These are phyloP conservation scores for Leiothrix lutea DNA, from an alignment of 2,113 vertebrate genomes.

Conservation along the genomic window DNA sequence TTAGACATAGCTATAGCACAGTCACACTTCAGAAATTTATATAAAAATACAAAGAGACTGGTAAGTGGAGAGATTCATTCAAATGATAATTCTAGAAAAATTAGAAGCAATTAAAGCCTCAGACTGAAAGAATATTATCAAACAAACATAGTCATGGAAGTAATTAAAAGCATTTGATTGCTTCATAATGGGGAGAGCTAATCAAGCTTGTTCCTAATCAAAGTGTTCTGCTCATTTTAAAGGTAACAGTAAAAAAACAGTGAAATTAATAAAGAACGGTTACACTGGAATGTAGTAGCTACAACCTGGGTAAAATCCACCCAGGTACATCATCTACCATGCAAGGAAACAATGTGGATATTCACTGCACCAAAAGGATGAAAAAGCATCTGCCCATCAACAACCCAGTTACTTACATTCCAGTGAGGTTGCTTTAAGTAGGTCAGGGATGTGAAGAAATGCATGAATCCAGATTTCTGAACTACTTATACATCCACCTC, in stretches of 20 bases:
- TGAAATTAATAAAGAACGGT: not conserved
- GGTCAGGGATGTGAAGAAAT: not conserved
- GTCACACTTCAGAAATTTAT: not conserved
- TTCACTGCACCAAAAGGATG: not conserved
- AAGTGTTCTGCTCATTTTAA: slow-evolving; percentile 40
- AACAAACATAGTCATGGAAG: slow-evolving; percentile 46
- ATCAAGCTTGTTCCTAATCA: slow-evolving; percentile 51
- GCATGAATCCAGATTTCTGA: not conserved
- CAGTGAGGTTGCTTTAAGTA: not conserved
- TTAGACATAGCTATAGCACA: not conserved
- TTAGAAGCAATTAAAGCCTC: slow-evolving; percentile 31
- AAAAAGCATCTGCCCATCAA: not conserved
- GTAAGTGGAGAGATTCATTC: not conserved
- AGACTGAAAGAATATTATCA: slow-evolving; percentile 43
- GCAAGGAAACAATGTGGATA: not conserved
- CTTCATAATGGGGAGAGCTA: slow-evolving; percentile 41
- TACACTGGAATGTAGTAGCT: not conserved
- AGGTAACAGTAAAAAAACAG: not conserved
- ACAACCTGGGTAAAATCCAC: not conserved
- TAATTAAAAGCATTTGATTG: slow-evolving; percentile 60
- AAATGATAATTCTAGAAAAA: slow-evolving; percentile 21
- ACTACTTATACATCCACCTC: not conserved
- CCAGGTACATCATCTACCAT: not conserved
- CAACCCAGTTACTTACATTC: not conserved
- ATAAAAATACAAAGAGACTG: not conserved